phyloP scores from a whole-genome alignment of 1,140 invertebrate genomes.

The Apocrypta bakeri region DNA sequence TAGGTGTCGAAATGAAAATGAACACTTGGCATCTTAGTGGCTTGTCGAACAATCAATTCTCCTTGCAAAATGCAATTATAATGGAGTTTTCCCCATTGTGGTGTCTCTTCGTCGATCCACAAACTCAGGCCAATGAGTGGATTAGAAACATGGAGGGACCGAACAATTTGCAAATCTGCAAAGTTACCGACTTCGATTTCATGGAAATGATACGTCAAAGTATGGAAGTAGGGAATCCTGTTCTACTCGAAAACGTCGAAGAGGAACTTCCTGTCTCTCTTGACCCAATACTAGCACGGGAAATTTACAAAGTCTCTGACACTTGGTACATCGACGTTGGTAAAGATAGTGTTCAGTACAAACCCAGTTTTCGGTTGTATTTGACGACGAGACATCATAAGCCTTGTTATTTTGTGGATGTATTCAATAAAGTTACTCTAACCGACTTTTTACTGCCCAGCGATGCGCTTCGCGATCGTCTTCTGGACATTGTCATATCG shows the following conservation, averaged over 20 bases:
- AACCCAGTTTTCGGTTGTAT: constrained; percentile 63
- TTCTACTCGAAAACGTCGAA: constrained; percentile 78
- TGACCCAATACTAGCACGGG: constrained; percentile 77
- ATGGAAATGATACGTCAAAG: constrained; percentile 76
- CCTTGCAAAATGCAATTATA: constrained; percentile 83
- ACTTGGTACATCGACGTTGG: constrained; percentile 77
- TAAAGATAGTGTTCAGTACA: constrained; percentile 74
- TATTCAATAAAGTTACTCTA: constrained; percentile 79
- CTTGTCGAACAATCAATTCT: constrained; percentile 80
- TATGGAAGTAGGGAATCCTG: constrained; percentile 78
- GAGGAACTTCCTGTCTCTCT: constrained; percentile 78
- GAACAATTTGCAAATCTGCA: constrained; percentile 77
- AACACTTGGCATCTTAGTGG: constrained; percentile 79
- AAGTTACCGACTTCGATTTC: constrained; percentile 76
- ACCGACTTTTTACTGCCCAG: constrained; percentile 83
- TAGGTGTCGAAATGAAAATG: constrained; percentile 78
- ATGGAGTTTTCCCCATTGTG: constrained; percentile 74
- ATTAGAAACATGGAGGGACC: constrained; percentile 80
- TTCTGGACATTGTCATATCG: constrained; percentile 81
- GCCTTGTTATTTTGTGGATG: constrained; percentile 79
- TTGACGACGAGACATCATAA: constrained; percentile 65
- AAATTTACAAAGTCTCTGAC: constrained; percentile 77
- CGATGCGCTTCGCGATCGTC: constrained; percentile 80
- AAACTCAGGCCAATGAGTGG: constrained; percentile 83
- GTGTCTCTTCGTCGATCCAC: constrained; percentile 84